Evolutionary conservation across 2,113 vertebrate species (phyloP), one percentile per base, ranked within the genome.

Genomic region (Tragelaphus imberbis): DNA sequence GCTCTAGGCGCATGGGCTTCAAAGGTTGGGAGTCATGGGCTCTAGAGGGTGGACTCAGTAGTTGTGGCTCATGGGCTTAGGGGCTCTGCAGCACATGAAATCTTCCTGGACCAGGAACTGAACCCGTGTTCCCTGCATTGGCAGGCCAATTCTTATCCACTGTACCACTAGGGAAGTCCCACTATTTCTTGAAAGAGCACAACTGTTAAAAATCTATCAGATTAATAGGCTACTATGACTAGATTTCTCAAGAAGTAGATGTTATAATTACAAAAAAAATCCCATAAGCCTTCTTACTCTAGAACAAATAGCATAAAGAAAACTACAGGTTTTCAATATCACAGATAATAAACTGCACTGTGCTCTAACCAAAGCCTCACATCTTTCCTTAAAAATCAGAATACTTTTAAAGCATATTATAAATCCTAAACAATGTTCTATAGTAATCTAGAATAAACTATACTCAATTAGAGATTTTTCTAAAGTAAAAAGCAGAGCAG

Each of bases 381-480:
- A 91, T 55, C 47, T 36, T 79, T 14, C n/a, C 61, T 86, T 90
- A 92, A 96, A 92, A 86, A 92, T 71, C 53, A 90, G 95, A 93
- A 89, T 80, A 27, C 71, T 61, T 53, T 85, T 12, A 27, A 77
- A 91, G n/a, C 16, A 14, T 79, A 61, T 61, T 84, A 86, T 59
- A 87, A 88, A 88, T 28, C 30, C 40, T 96, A 95, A 82, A 84
- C 44, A 58, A 36, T 84, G 63, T 30, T 63, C 82, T 95, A 81
- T 13, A 49, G 36, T 58, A 47, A 56, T 30, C 40, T 40, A 81
- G 59, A 90, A 80, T 33, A 86, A 96, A 95, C 33, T 36, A 75
- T 7, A 44, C 47, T 4, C 49, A 90, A 40, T 82, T 63, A 56
- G 49, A 94, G 21, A 63, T 0, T 14, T 90, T 82, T 82, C 49